Evolutionary conservation across 2,113 vertebrate species (phyloP), one percentile per base, ranked within the genome.

Genomic region (Anthoscopus minutus): DNA sequence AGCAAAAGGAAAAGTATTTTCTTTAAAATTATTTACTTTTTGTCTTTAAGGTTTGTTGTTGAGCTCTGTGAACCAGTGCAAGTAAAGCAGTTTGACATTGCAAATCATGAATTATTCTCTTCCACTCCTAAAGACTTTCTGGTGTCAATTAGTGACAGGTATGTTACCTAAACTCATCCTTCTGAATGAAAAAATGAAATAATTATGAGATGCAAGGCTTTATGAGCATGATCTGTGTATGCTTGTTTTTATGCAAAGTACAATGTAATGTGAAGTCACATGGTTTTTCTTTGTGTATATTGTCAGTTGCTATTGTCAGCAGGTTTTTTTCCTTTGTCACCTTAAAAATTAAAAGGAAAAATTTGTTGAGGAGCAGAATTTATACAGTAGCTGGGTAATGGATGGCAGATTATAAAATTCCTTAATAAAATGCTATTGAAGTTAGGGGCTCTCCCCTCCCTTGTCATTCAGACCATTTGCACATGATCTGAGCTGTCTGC

Each of bases 21-120:
- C 33, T 66, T 33, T 14, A 15, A 33, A 13, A 96, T 65, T 80
- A 53, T 3, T 70, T 61, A 35, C 17, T 93, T 86, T 94, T 96
- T 79, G 69, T 94, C 60, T 86, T 97, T 21, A 97, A 99, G 99
- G 99, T 99, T 99, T 97, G 99, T 99, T 89, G 99, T 99, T 90
- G 99, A 99, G 97, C 98, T 99, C 82, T 99, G 99, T 98, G 99
- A 99, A 96, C 99, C 99, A 48, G 99, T 99, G 96, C 99, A 99
- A 97, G 99, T 99, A 86, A 99, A 99, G 91, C 99, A 99, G 96
- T 94, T 99, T 97, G 99, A 99, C 96, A 99, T 99, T 73, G 99
- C 99, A 67, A 99, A 99, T 97, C 99, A 99, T 81, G 99, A 99
- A 92, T 98, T 99, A 85, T 99, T 99, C 96, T 99, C 99, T 65